These are phyloP conservation scores for Gastracanthus pulcherrimus DNA, from an alignment of 2,888 invertebrate genomes.

Conservation along the genomic window DNA sequence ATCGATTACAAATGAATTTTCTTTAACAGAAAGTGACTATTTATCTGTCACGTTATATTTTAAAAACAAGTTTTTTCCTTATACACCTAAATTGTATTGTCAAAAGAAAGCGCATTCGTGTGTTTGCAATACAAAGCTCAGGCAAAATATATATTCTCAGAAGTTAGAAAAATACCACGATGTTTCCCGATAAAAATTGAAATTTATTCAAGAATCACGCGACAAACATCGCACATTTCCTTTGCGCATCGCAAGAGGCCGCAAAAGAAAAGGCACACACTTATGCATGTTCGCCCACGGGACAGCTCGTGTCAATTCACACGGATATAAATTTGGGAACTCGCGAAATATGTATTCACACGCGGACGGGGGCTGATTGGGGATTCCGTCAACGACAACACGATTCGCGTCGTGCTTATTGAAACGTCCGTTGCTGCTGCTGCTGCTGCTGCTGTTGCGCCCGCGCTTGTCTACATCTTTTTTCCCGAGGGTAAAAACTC, in stretches of 20 bases:
- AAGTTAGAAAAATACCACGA: not conserved
- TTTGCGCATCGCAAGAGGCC: no score
- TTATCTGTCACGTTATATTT: not conserved
- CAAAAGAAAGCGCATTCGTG: not conserved
- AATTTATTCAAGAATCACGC: no score
- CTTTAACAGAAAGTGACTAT: not conserved
- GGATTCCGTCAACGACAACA: slow-evolving; percentile 13
- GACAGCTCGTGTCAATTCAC: slow-evolving; percentile 27
- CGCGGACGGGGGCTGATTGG: slow-evolving; percentile 16
- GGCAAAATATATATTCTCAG: not conserved
- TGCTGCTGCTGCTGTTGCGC: not conserved
- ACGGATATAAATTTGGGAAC: slow-evolving; percentile 56
- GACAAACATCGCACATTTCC: no score
- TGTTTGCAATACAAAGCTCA: not conserved
- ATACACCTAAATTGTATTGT: no score
- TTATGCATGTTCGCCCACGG: no score
- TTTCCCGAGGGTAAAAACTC: not conserved
- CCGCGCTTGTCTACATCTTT: slow-evolving; percentile 15
- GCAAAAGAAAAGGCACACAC: no score
- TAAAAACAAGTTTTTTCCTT: not conserved
- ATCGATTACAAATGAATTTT: not conserved
- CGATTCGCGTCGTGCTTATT: slow-evolving; percentile 49
- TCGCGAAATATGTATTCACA: slow-evolving; percentile 63
- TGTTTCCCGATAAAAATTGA: not conserved
- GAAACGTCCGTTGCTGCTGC: no score